Percentiles rank a stretch among this genome's conserved stretches.
Conservation (phyloP, 1,140 invertebrate species). For the Drosophila nigromelanica region DNA sequence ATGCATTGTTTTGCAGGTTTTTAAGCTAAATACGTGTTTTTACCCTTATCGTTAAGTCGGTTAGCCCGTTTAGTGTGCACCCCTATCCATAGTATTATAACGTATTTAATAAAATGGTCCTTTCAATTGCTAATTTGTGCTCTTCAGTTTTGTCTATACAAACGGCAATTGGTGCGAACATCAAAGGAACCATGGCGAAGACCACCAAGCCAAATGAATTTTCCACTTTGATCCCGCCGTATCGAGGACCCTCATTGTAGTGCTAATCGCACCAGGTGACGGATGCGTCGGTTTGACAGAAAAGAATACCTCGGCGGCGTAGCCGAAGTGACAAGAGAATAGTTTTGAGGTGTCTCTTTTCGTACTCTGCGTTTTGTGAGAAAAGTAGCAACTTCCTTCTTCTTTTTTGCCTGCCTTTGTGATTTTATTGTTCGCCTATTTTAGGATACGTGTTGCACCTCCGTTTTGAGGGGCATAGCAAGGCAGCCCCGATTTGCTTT, state of each 20-base stretch:
- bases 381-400: slow-evolving; percentile 74
- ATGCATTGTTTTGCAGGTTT: background rate
- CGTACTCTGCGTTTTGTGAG: slow-evolving; percentile 69
- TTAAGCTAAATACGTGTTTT: background rate
- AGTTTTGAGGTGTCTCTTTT: slow-evolving; percentile 77
- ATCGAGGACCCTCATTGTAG: slow-evolving; percentile 63
- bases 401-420: slow-evolving; percentile 46
- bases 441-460: slow-evolving; percentile 54
- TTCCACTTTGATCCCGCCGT: slow-evolving; percentile 83
- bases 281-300: slow-evolving; percentile 66
- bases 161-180: slow-evolving; percentile 60
- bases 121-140: slow-evolving; percentile 40
- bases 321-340: slow-evolving; percentile 72
- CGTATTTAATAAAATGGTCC: slow-evolving; percentile 46
- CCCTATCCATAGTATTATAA: slow-evolving; percentile 4
- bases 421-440: slow-evolving; percentile 44
- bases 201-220: slow-evolving; percentile 83
- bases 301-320: slow-evolving; percentile 16
- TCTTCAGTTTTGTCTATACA: slow-evolving; percentile 45
- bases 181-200: slow-evolving; percentile 73
- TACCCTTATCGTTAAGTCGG: background rate
- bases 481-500: slow-evolving; percentile 56
- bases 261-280: slow-evolving; percentile 78
- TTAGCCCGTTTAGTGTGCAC: background rate
- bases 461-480: slow-evolving; percentile 47